Evolutionary conservation across 1,140 invertebrate species (phyloP).

Genomic region (Tetramorium parvispinum): DNA sequence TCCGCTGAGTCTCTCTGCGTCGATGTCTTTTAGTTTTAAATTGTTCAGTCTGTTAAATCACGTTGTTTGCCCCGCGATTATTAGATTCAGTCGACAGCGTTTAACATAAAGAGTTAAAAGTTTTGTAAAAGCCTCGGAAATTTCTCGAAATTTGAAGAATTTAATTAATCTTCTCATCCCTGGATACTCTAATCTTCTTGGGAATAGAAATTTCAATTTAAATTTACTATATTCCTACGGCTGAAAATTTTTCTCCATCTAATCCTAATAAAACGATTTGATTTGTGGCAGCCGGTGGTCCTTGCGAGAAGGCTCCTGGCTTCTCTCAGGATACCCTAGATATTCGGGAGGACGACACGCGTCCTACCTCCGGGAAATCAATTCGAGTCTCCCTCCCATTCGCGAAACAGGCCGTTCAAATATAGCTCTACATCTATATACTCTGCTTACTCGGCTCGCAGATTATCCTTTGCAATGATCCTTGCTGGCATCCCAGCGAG

Average conservation of each 20-base stretch:
- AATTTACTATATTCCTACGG: background rate
- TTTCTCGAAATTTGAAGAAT: background rate
- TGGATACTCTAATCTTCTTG: background rate
- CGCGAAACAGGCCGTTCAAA: constrained; percentile 41
- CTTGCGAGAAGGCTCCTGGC: background rate
- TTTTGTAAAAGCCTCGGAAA: background rate
- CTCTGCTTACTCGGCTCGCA: constrained; percentile 76
- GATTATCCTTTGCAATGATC: constrained; percentile 55
- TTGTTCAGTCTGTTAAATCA: background rate
- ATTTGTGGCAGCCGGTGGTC: background rate
- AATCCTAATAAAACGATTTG: background rate
- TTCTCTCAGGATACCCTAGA: background rate
- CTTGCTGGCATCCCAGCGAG: constrained; percentile 73
- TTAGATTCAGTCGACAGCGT: background rate
- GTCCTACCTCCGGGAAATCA: constrained; percentile 8
- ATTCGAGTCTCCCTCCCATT: background rate
- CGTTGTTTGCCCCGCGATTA: background rate
- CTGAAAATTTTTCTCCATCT: background rate
- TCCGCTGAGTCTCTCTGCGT: no score
- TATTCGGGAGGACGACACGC: background rate
- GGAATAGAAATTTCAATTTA: background rate
- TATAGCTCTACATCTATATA: constrained; percentile 71
- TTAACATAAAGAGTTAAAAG: background rate
- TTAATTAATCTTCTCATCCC: background rate
- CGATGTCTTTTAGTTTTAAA: background rate